A percentile compares a stretch with the other conserved stretches of the same genome.
Conservation (phyloP, 2,797 vertebrate species). For the Sebastes steindachneri region DNA sequence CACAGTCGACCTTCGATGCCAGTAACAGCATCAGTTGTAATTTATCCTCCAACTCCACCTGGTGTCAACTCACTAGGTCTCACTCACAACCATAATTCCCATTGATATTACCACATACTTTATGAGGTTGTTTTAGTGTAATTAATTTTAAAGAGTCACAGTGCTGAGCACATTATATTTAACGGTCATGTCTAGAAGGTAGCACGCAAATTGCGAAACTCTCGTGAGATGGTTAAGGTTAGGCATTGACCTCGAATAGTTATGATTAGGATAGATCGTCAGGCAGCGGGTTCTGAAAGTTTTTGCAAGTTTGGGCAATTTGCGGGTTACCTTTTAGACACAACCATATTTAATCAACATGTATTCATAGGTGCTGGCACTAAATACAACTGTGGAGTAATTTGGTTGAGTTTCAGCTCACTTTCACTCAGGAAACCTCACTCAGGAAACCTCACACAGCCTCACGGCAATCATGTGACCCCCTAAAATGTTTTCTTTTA, state of each 20-base stretch:
- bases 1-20: background rate
- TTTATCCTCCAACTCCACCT: conserved; percentile 21
- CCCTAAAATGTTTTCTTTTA: background rate
- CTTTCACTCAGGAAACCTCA: background rate
- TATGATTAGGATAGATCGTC: too few relatives aligned
- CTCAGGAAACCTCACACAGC: too few relatives aligned
- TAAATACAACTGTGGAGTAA: background rate
- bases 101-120: background rate
- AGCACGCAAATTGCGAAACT: too few relatives aligned
- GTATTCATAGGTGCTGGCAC: background rate
- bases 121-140: background rate
- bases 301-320: too few relatives aligned
- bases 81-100: background rate
- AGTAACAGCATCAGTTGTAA: background rate
- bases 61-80: background rate
- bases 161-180: background rate
- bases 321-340: too few relatives aligned
- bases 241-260: too few relatives aligned
- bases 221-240: too few relatives aligned
- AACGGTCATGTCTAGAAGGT: too few relatives aligned
- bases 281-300: too few relatives aligned
- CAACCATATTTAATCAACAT: too few relatives aligned
- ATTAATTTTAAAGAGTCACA: background rate
- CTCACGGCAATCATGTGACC: background rate
- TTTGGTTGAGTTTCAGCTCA: background rate